phyloP scores from a whole-genome alignment of 2,797 vertebrate genomes.

The Sciurus carolinensis region DNA sequence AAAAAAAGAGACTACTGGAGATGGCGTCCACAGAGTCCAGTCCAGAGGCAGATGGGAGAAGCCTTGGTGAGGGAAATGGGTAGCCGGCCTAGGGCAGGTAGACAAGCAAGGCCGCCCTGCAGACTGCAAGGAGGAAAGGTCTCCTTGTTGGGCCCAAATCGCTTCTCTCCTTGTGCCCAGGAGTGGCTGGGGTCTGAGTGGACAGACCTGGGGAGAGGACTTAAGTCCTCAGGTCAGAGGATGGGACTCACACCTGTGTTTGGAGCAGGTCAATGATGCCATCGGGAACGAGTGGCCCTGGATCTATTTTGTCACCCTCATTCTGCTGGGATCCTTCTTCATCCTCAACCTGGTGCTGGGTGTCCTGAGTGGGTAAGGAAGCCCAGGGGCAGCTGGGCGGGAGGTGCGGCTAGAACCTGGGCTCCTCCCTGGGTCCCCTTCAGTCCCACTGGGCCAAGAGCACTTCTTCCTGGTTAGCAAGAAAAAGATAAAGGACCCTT shows the following conservation, averaged over 20 bases:
- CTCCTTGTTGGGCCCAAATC: not conserved
- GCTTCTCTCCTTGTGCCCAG: not conserved
- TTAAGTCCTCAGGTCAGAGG: fast-evolving
- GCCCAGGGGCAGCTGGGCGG: too few species aligned
- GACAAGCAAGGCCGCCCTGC: not conserved
- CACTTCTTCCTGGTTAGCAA: not conserved
- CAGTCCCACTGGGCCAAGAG: not conserved
- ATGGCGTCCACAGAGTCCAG: fast-evolving
- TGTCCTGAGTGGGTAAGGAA: conserved; percentile 96
- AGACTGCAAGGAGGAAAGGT: too few species aligned
- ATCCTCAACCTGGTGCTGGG: conserved; percentile 98
- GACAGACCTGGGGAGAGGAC: too few species aligned
- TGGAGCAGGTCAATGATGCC: conserved; percentile 95
- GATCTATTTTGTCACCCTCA: conserved; percentile 97
- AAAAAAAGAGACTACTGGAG: too few species aligned
- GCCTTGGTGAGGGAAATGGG: not conserved
- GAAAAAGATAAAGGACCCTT: not conserved
- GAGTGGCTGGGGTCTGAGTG: fast-evolving
- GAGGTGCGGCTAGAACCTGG: fast-evolving
- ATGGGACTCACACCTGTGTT: not conserved
- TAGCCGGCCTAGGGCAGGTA: not conserved
- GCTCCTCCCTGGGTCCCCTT: not conserved
- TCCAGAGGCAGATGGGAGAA: not conserved
- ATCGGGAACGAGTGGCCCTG: conserved; percentile 99
- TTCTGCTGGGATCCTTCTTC: conserved; percentile 97